Evolutionary conservation across 1,140 invertebrate species (phyloP).

Genomic region (Tribolium castaneum): DNA sequence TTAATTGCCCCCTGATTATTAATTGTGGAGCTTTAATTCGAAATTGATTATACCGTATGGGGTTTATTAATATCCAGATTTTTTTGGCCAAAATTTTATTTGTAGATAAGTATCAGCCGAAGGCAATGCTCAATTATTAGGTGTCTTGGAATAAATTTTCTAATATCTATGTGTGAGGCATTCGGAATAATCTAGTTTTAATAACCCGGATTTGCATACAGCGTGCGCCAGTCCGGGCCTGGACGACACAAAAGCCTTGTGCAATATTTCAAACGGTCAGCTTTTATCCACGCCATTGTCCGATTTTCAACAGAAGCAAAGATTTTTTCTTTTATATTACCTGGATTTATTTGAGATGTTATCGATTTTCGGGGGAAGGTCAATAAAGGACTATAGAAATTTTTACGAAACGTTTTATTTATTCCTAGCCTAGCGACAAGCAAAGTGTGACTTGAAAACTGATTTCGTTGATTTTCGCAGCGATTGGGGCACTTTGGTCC

Average conservation of each 20-base stretch:
- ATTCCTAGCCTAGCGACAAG: not conserved
- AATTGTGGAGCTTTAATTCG: slow-evolving; percentile 16
- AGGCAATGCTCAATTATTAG: slow-evolving; percentile 12
- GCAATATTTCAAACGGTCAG: not conserved
- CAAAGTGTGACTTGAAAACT: slow-evolving; percentile 2
- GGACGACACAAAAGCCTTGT: not conserved
- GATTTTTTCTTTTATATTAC: not conserved
- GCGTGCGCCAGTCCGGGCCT: not conserved
- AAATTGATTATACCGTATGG: slow-evolving; percentile 17
- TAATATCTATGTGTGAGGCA: slow-evolving; percentile 25
- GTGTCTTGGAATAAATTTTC: slow-evolving; percentile 19
- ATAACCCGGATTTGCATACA: slow-evolving; percentile 4
- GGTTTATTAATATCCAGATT: slow-evolving; percentile 16
- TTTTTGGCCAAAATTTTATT: not conserved
- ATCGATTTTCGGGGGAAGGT: not conserved
- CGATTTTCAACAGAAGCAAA: not conserved
- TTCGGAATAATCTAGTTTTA: slow-evolving; percentile 19
- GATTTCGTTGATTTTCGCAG: not conserved
- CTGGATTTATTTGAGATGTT: not conserved
- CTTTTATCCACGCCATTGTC: not conserved
- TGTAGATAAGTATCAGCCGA: slow-evolving; percentile 1
- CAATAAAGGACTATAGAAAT: not conserved
- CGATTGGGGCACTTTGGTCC: not conserved
- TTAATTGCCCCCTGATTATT: slow-evolving; percentile 24
- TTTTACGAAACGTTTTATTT: not conserved